Evolutionary conservation across 2,113 vertebrate species (phyloP), one percentile per base, ranked within the genome.

Genomic region (Brachionichthys hirsutus): DNA sequence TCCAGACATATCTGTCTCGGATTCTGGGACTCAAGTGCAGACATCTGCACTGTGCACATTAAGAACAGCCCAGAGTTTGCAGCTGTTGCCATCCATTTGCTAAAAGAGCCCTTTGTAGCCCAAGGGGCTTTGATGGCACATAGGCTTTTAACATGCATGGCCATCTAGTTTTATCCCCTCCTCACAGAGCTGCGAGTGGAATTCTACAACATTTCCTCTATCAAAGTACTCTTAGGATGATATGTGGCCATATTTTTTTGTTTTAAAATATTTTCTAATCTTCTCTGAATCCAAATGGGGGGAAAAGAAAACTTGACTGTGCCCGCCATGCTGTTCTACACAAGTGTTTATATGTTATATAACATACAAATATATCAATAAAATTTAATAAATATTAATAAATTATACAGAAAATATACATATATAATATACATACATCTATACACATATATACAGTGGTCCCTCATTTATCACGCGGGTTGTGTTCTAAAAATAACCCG

Each of bases 11-110:
- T 86, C 78, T 62, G 75, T 79, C 75, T 83, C 77, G 82, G 75
- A 82, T 77, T 73, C 70, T 75, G 70, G 66, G 61, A 67, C 67
- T 85, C 66, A 44, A 81, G 72, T 74, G 74, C 64, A 76, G 81
- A 78, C 80, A 82, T 87, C 82, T 85, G 78, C 78, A 78, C 42
- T 6, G 9, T 58, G 61, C 65, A 77, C 86, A 85, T 82, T 83
- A 80, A 74, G 65, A 74, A 62, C 69, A 71, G 81, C 77, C 77
- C 81, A 76, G 81, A 85, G 76, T 82, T 82, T 83, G 78, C 83
- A 89, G 84, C 89, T 90, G 87, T 82, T 84, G 76, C 80, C 74
- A 79, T 86, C 74, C 76, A 72, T 88, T 84, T 82, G 55, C 64
- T 85, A 75, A 88, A 85, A 86, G 80, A 70, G 56, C 66, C 70